Conservation (phyloP, 2,113 vertebrate genomes). For the Bathybates hornii region DNA sequence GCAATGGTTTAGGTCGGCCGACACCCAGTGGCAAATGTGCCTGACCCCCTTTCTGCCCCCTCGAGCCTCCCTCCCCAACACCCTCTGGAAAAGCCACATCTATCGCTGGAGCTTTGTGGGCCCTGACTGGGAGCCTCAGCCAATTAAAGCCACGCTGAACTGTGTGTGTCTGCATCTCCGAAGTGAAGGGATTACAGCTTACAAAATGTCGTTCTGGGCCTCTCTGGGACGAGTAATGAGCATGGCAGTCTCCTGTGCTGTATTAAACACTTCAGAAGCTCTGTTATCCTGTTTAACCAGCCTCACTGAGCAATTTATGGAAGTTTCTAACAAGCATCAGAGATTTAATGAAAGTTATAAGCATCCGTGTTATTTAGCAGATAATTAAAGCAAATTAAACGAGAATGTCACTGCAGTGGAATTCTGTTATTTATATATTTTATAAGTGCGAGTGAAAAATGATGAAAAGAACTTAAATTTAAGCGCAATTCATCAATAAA, state of each 20-base stretch:
- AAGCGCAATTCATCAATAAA: slow-evolving; percentile 27
- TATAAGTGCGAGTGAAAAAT: slow-evolving; percentile 11
- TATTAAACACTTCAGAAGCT: slow-evolving; percentile 25
- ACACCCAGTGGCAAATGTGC: slow-evolving; percentile 53
- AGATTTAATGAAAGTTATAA: slow-evolving; percentile 21
- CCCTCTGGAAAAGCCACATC: slow-evolving; percentile 67
- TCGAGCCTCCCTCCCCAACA: slow-evolving; percentile 29
- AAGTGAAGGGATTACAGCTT: background rate
- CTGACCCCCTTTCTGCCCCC: slow-evolving; percentile 53
- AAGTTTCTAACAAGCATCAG: slow-evolving; percentile 2
- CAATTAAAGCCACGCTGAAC: slow-evolving; percentile 40
- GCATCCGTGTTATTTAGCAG: slow-evolving; percentile 10
- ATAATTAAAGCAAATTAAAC: slow-evolving; percentile 36
- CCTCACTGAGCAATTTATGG: background rate
- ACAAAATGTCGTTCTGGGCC: background rate
- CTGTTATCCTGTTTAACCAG: background rate
- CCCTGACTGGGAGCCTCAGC: slow-evolving; percentile 32
- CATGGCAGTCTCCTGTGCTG: background rate
- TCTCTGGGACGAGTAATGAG: slow-evolving; percentile 12
- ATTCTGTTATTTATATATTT: slow-evolving; percentile 18
- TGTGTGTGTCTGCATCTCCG: background rate
- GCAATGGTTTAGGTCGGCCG: slow-evolving; percentile 49
- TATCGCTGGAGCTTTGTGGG: slow-evolving; percentile 41
- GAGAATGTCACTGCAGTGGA: background rate
- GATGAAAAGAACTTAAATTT: slow-evolving; percentile 24